Conservation (phyloP, 2,888 invertebrate genomes). For the Liposcelis brunnea region DNA sequence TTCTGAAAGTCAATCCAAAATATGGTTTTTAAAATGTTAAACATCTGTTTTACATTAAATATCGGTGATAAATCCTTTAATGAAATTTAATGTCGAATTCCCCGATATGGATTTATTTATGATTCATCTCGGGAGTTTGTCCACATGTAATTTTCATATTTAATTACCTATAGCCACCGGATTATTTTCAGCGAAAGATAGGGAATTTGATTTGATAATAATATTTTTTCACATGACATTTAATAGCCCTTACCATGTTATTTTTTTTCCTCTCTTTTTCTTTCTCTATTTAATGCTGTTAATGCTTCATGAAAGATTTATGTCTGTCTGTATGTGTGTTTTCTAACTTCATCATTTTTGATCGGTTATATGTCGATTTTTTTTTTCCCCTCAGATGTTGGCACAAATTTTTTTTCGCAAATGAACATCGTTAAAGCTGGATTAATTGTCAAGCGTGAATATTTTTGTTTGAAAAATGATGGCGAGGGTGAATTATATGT, state of each 20-base stretch:
- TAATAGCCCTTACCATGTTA: slow-evolving; percentile 1
- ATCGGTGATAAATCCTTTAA: not conserved
- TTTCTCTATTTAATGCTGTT: no score
- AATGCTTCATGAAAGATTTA: no score
- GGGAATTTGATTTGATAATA: not conserved
- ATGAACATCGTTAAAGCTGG: no score
- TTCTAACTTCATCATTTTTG: no score
- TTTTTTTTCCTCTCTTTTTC: not conserved
- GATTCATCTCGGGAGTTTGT: not conserved
- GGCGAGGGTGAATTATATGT: no score
- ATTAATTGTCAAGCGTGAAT: no score
- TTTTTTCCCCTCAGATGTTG: no score
- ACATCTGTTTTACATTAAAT: slow-evolving; percentile 2
- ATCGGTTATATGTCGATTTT: no score
- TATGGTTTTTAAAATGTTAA: slow-evolving; percentile 1
- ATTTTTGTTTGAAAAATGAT: no score
- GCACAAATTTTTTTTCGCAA: no score
- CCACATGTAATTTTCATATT: slow-evolving; percentile 1
- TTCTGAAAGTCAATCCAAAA: slow-evolving; percentile 1
- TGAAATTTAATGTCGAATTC: not conserved
- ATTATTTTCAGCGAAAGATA: not conserved
- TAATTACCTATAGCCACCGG: not conserved
- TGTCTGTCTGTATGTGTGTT: no score
- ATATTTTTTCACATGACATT: slow-evolving; percentile 3
- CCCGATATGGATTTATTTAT: not conserved